These are phyloP conservation scores for Oceanites oceanicus DNA, from an alignment of 2,113 vertebrate genomes.

Conservation along the genomic window DNA sequence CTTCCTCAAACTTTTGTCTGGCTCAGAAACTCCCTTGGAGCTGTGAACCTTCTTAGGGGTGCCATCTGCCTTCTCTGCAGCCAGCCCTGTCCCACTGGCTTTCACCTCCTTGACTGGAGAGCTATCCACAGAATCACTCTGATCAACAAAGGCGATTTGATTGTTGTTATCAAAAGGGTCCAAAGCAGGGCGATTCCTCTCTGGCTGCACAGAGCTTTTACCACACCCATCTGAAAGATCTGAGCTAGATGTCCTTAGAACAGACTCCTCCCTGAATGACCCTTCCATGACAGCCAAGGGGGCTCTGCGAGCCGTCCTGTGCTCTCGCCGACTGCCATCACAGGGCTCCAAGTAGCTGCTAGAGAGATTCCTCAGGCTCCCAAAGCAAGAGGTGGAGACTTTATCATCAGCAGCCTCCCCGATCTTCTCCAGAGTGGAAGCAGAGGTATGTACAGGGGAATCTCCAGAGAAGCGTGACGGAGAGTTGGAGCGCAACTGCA, in stretches of 20 bases:
- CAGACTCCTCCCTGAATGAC: conserved; percentile 78
- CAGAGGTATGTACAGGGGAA: conserved; percentile 82
- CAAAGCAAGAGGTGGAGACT: conserved; percentile 91
- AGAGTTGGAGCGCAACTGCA: conserved; percentile 92
- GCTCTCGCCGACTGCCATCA: conserved; percentile 79
- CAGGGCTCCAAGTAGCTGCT: conserved; percentile 74
- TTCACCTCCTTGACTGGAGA: conserved; percentile 87
- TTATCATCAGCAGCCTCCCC: conserved; percentile 91
- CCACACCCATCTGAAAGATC: conserved; percentile 72
- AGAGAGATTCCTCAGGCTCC: conserved; percentile 79
- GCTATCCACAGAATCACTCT: conserved; percentile 84
- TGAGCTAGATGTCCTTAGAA: conserved; percentile 68
- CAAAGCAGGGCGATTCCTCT: conserved; percentile 73
- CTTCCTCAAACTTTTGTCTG: conserved; percentile 82
- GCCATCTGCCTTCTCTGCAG: conserved; percentile 74
- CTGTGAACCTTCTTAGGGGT: conserved; percentile 68
- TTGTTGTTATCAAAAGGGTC: conserved; percentile 93
- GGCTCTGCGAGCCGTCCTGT: conserved; percentile 81
- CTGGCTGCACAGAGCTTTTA: conserved; percentile 76
- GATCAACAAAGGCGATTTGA: conserved; percentile 88
- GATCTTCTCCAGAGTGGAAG: conserved; percentile 89
- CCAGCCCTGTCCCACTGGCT: conserved; percentile 62
- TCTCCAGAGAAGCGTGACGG: conserved; percentile 94
- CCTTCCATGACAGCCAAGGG: conserved; percentile 91
- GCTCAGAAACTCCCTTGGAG: conserved; percentile 74